Base-by-base conservation (phyloP, 1,140 invertebrate genomes). In the Macrotrachela quadricornifera region DNA sequence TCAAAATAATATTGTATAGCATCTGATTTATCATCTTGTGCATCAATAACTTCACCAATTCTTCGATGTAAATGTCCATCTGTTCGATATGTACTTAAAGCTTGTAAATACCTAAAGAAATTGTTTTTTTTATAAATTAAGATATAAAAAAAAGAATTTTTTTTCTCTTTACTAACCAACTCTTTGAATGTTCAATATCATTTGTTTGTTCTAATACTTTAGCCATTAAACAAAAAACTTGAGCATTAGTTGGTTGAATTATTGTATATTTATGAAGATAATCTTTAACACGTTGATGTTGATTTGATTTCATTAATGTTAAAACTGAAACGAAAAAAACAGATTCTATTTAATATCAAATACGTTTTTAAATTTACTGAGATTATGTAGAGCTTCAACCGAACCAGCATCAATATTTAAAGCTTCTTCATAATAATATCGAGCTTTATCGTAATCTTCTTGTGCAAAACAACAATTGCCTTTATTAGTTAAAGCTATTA, bases 1-100 rank as follows among this genome's bases (percentile, higher is more conserved):
- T 92, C 85, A 68, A 77, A 80, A 60, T 87, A 81, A 71, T 85
- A 88, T 61, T 88, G 83, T 70, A 85, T 86, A 1, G 86, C 84
- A 68, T 85, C 82, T 61, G 86, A 83, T 59, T 85, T 83, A 65
- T 92, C 86, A 37, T 82, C 82, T 58, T 81, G 76, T 56, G 73
- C 75, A 60, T 90, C 85, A 62, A 81, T 85, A 59, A 91, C 75
- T 62, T 83, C 79, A 6, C 82, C 85, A 38, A 91, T 71, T 63
- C 83, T 82, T 60, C 81, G 77, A 12, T 86, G 73, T 45, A 87
- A 75, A 16, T 77, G 76, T 2, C 85, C 78, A 71, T 92, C 87
- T 21, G 81, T 80, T 10, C 84, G 81, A 10, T 82, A 78, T 39
- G 88, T 75, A 37, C 82, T 79, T 46, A 87, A 71, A 1, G 86